These are phyloP conservation scores for Enoplosus armatus DNA, from an alignment of 2,797 vertebrate species.

Conservation along the genomic window DNA sequence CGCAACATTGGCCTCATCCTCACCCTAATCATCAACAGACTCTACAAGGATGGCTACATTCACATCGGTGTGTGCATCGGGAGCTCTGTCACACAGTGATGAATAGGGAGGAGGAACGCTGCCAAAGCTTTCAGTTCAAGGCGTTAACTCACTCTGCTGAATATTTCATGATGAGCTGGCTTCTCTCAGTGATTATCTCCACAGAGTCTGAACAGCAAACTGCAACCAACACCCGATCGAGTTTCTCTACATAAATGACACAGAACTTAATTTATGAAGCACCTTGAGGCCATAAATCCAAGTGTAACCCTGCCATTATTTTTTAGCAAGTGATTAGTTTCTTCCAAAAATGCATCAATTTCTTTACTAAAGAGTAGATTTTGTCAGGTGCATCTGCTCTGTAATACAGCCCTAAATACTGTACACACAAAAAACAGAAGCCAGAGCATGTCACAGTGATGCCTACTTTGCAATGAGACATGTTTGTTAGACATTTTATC, in stretches of 20 bases:
- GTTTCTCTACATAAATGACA: constrained; percentile 40
- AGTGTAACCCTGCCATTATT: not conserved
- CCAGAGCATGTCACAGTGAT: not conserved
- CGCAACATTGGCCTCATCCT: constrained; percentile 98
- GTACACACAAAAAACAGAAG: not conserved
- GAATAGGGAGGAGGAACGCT: constrained; percentile 19
- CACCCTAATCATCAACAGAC: constrained; percentile 95
- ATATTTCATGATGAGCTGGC: constrained; percentile 67
- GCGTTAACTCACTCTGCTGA: constrained; percentile 48
- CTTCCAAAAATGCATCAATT: not conserved
- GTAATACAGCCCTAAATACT: not conserved
- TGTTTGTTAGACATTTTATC: not conserved
- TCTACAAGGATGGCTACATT: constrained; percentile 98
- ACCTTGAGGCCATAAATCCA: constrained; percentile 7
- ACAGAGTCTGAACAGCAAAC: constrained; percentile 32
- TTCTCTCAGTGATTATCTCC: constrained; percentile 51
- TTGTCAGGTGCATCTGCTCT: constrained; percentile 7
- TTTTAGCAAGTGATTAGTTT: constrained; percentile 13
- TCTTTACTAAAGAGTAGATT: not conserved
- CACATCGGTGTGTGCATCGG: constrained; percentile 91
- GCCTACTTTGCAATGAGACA: not conserved
- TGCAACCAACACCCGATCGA: constrained; percentile 35
- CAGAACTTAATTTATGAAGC: constrained; percentile 20
- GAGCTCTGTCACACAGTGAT: constrained; percentile 26
- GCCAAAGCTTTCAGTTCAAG: constrained; percentile 44